Evolutionary conservation across 2,113 vertebrate species (phyloP), one percentile per base, ranked within the genome.

Genomic region (Apus apus): DNA sequence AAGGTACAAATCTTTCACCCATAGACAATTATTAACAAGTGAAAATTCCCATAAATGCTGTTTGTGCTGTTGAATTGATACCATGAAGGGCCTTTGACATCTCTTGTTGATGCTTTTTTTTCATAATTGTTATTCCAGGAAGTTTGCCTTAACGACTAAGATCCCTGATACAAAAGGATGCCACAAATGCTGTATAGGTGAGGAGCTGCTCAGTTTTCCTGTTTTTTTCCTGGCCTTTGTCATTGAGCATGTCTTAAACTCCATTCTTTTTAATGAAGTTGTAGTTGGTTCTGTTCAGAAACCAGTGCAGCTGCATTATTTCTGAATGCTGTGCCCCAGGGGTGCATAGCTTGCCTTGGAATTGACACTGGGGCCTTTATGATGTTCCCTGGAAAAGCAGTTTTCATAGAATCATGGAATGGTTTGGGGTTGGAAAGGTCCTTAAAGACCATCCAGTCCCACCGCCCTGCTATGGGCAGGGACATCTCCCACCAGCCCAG

Each of bases 141-240:
- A 99, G 81, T 99, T 99, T 80, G 99, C 99, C 96, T 97, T 99
- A 97, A 99, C 99, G 3, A 99, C 99, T 64, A 99, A 99, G 97
- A 99, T 99, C 97, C 99, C 99, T 2, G 99, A 99, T 95, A 99
- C 99, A 90, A 99, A 99, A 98, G 99, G 99, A 91, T 99, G 99
- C 95, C 99, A 99, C 97, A 99, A 99, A 97, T 99, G 99, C 97
- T 99, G 99, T 94, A 99, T 99, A 90, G 99, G 99, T 99, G 93
- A 98, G 99, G 97, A 56, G 17, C 11, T 11, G 10, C 67, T 27
- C 57, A 25, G 11, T 36, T 82, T n/a, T 51, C 34, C 43, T 8
- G 0, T 22, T 64, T 36, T 40, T 65, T 7, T 15, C 57, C n/a
- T 64, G 29, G 13, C 18, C 32, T 38, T 71, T 68, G 14, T 74